Evolutionary conservation across 2,113 vertebrate species (phyloP).

Genomic region (Castor canadensis): DNA sequence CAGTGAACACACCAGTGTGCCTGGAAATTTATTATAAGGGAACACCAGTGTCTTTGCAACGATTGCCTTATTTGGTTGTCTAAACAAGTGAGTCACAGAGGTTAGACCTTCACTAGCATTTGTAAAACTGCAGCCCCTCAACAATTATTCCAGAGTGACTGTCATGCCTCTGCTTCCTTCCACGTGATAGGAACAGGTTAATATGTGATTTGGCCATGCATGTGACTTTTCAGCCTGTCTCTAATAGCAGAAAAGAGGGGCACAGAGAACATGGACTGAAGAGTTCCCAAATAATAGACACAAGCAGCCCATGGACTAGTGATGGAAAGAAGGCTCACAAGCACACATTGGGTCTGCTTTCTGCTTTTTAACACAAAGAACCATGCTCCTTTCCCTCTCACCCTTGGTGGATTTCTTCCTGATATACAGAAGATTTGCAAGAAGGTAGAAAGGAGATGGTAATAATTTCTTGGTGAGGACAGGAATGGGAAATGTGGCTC

Average conservation of each 20-base stretch:
- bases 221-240: not conserved
- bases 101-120: not conserved
- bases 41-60: not conserved
- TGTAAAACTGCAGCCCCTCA: not conserved
- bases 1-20: not conserved
- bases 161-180: not conserved
- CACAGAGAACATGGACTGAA: not conserved
- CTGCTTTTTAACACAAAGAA: not conserved
- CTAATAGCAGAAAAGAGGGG: not conserved
- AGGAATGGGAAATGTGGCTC: too few relatives aligned
- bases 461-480: not conserved
- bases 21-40: not conserved
- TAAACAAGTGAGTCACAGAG: not conserved
- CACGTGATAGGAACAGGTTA: not conserved
- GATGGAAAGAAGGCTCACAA: not conserved
- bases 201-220: not conserved
- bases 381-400: not conserved
- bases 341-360: rapidly evolving
- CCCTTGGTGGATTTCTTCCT: not conserved
- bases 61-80: not conserved
- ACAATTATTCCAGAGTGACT: not conserved
- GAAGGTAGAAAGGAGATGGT: rapidly evolving
- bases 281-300: not conserved
- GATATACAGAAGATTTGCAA: not conserved
- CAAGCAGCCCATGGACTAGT: not conserved